These are phyloP conservation scores for Heliothis virescens DNA, from an alignment of 1,140 invertebrate species.

Conservation along the genomic window DNA sequence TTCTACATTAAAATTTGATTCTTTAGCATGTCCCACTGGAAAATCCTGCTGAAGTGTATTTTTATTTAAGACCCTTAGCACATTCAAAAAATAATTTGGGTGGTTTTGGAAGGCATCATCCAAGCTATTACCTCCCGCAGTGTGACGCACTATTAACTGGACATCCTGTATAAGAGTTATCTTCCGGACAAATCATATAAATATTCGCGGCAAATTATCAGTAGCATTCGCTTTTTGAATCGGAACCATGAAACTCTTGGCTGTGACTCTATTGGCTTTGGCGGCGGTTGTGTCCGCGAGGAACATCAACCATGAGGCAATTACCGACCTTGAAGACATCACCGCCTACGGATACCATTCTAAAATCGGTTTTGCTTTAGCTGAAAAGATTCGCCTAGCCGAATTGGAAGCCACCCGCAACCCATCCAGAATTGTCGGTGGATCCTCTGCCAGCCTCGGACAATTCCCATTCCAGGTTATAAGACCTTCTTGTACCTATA, in stretches of 20 bases:
- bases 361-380: conserved; percentile 56
- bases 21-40: no score
- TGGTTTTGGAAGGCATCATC: no score
- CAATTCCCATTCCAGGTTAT: conserved; percentile 63
- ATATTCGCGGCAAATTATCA: neutral
- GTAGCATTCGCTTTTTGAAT: neutral
- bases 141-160: no score
- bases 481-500: no score
- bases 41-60: no score
- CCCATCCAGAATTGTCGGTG: conserved; percentile 58
- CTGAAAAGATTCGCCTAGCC: conserved; percentile 51
- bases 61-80: no score
- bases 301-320: conserved; percentile 29
- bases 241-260: conserved; percentile 24
- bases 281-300: conserved; percentile 6
- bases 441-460: conserved; percentile 53
- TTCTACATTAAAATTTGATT: no score
- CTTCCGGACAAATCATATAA: neutral
- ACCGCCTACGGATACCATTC: conserved; percentile 60
- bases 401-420: conserved; percentile 41
- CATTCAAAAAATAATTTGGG: no score
- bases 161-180: no score
- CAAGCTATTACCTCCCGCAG: no score
- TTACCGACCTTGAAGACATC: conserved; percentile 47
- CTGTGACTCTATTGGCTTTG: conserved; percentile 20